A percentile compares a stretch with the other conserved stretches of the same genome.
Evolutionary conservation across 2,888 invertebrate genomes (phyloP).

Genomic region (Himalopsyche kuldschensis): DNA sequence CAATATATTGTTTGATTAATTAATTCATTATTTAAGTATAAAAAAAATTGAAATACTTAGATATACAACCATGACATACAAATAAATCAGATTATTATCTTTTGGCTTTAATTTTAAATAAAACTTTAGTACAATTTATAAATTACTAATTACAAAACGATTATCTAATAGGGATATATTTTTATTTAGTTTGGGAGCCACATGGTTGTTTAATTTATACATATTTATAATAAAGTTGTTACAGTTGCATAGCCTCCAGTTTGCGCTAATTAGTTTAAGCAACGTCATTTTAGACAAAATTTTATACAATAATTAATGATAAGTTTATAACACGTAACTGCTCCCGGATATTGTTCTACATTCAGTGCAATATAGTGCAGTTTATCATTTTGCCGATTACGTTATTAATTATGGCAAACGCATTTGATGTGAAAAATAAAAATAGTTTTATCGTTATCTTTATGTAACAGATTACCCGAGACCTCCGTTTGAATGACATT

Average conservation of each 20-base stretch:
- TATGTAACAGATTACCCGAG: conserved; percentile 7
- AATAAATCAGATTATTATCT: too few species aligned
- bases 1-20: too few species aligned
- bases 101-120: too few species aligned
- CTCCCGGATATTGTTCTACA: not conserved
- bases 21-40: too few species aligned
- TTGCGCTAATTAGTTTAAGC: not conserved
- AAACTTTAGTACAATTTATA: too few species aligned
- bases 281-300: not conserved
- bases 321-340: not conserved
- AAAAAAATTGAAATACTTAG: too few species aligned
- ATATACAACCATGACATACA: too few species aligned
- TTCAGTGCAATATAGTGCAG: not conserved
- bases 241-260: not conserved
- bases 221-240: not conserved
- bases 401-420: not conserved
- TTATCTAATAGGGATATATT: too few species aligned
- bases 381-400: not conserved
- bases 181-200: not conserved
- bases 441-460: conserved; percentile 11
- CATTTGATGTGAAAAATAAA: conserved; percentile 2
- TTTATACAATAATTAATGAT: not conserved
- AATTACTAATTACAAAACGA: too few species aligned
- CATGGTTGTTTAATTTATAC: not conserved
- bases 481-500: conserved; percentile 1